These are phyloP conservation scores for Diorhabda carinulata DNA, from an alignment of 1,140 invertebrate species.

Conservation along the genomic window DNA sequence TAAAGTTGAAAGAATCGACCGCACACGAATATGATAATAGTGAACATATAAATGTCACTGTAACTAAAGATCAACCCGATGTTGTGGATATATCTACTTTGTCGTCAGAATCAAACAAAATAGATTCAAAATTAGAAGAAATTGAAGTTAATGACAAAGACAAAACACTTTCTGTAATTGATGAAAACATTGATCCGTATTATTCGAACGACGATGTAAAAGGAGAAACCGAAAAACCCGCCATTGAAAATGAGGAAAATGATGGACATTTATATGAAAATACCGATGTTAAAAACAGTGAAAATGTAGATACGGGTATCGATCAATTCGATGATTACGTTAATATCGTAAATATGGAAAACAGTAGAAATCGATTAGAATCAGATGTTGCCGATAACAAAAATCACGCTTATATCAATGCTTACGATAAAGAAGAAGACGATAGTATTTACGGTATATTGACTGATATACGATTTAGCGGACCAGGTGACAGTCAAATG, in stretches of 20 bases:
- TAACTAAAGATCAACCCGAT: background rate
- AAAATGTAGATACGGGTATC: slow-evolving; percentile 13
- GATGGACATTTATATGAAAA: slow-evolving; percentile 17
- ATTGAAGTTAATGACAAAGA: background rate
- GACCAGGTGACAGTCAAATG: slow-evolving; percentile 43
- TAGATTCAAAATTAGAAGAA: background rate
- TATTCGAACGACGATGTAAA: slow-evolving; percentile 6
- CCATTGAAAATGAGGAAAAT: background rate
- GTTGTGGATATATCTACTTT: slow-evolving; percentile 4
- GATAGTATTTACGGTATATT: slow-evolving; percentile 40
- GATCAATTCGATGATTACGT: slow-evolving; percentile 28
- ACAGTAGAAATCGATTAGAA: slow-evolving; percentile 26
- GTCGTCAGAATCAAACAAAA: background rate
- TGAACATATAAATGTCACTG: background rate
- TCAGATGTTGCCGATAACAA: slow-evolving; percentile 9
- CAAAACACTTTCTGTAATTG: background rate
- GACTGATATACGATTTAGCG: slow-evolving; percentile 45
- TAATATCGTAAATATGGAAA: slow-evolving; percentile 33
- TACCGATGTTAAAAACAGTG: slow-evolving; percentile 17
- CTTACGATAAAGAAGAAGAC: slow-evolving; percentile 26
- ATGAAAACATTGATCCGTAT: slow-evolving; percentile 2
- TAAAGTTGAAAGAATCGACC: background rate
- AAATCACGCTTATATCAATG: slow-evolving; percentile 10
- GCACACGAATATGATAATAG: slow-evolving; percentile 10
- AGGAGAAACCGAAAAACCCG: background rate